These are phyloP conservation scores for Thumatha senex DNA, from an alignment of 2,888 invertebrate species.

Conservation along the genomic window DNA sequence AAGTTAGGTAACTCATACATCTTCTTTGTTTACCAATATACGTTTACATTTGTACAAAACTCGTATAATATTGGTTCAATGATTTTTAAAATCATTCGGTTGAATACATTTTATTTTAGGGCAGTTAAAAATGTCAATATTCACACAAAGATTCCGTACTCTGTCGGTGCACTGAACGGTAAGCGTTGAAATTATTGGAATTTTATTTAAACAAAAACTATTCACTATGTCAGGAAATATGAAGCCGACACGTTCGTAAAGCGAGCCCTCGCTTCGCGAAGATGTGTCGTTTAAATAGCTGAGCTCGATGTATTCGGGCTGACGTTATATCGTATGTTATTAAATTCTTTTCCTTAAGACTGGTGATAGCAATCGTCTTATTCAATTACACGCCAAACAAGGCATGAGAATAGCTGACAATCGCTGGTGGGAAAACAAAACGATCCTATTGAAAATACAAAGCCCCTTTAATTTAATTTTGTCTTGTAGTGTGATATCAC, in stretches of 20 bases:
- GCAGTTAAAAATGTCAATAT: slow-evolving; percentile 22
- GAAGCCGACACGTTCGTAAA: slow-evolving; percentile 26
- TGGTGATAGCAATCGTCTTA: slow-evolving; percentile 75
- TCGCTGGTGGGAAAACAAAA: slow-evolving; percentile 61
- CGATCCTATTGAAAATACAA: slow-evolving; percentile 65
- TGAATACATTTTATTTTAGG: slow-evolving; percentile 31
- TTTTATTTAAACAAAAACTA: slow-evolving; percentile 71
- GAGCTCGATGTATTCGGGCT: slow-evolving; percentile 47
- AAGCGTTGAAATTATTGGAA: slow-evolving; percentile 62
- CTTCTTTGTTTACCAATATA: no score
- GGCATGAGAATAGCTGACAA: slow-evolving; percentile 73
- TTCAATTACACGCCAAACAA: slow-evolving; percentile 76
- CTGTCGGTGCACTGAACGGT: slow-evolving; percentile 52
- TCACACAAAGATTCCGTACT: slow-evolving; percentile 52
- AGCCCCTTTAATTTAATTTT: slow-evolving; percentile 66
- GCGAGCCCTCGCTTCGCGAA: slow-evolving; percentile 19
- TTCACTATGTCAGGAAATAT: slow-evolving; percentile 35
- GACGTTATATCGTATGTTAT: slow-evolving; percentile 67
- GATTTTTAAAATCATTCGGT: slow-evolving; percentile 29
- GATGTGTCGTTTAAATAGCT: slow-evolving; percentile 45
- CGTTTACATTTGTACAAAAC: no score
- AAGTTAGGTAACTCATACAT: no score
- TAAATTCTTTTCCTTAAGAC: slow-evolving; percentile 74
- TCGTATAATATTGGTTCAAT: slow-evolving; percentile 30
- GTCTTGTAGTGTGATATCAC: slow-evolving; percentile 36